Evolutionary conservation across 2,888 invertebrate species (phyloP).

Genomic region (Yponomeuta evonymella): DNA sequence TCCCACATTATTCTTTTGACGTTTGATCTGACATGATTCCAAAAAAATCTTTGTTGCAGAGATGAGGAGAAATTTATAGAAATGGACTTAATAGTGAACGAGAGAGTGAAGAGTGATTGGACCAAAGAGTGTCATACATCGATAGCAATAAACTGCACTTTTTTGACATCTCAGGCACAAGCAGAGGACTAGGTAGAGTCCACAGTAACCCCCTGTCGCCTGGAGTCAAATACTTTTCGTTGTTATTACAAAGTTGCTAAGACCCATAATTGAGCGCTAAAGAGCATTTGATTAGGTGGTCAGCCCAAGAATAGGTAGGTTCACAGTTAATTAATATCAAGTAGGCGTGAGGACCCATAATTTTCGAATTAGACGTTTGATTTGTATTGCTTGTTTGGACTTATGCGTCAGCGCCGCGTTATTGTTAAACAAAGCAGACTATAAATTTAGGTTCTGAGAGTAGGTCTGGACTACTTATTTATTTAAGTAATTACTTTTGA

Average conservation of each 20-base stretch:
- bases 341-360: background rate
- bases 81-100: no score
- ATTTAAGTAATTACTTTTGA: no score
- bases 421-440: background rate
- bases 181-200: background rate
- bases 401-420: background rate
- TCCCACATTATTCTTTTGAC: no score
- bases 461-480: background rate
- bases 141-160: no score
- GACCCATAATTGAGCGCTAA: background rate
- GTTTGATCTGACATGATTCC: no score
- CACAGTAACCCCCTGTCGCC: background rate
- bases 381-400: slow-evolving; percentile 1
- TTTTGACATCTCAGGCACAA: no score
- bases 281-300: background rate
- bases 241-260: background rate
- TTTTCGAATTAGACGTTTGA: background rate
- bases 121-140: no score
- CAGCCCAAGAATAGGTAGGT: background rate
- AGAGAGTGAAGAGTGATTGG: no score
- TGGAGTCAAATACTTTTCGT: background rate
- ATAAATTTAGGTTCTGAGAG: background rate
- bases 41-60: no score
- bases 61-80: no score
- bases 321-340: background rate